phyloP scores from a whole-genome alignment of 2,888 invertebrate species.

The Leucozona laternaria region DNA sequence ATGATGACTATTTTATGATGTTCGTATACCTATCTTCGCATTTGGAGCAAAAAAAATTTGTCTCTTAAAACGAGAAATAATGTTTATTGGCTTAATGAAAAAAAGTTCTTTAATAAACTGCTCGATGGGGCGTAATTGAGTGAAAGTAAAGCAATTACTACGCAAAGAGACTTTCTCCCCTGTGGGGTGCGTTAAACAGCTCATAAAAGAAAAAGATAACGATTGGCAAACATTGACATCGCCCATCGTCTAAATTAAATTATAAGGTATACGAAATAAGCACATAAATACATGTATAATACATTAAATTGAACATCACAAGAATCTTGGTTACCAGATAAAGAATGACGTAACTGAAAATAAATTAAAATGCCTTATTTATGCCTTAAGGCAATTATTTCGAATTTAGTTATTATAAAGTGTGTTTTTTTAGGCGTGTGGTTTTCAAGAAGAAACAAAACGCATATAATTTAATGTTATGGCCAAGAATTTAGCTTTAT shows the following conservation, averaged over 20 bases:
- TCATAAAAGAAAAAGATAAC: slow-evolving; percentile 10
- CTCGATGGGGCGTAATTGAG: slow-evolving; percentile 28
- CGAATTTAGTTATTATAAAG: too few species aligned
- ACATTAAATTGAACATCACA: too few species aligned
- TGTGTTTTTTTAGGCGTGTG: too few species aligned
- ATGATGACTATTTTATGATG: slow-evolving; percentile 9
- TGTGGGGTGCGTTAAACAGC: slow-evolving; percentile 4
- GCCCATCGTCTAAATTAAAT: slow-evolving; percentile 24
- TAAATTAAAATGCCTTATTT: too few species aligned
- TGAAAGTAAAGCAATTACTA: slow-evolving; percentile 12
- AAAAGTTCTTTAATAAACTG: slow-evolving; percentile 1
- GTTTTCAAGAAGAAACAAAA: too few species aligned
- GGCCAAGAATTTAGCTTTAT: too few species aligned
- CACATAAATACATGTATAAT: neutral
- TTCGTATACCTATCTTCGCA: neutral
- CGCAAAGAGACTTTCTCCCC: neutral
- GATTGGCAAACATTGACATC: slow-evolving; percentile 15
- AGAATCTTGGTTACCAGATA: too few species aligned
- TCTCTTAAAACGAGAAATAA: neutral
- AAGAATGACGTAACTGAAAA: too few species aligned
- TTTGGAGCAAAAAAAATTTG: neutral
- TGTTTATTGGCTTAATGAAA: slow-evolving; percentile 5
- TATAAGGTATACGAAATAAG: neutral
- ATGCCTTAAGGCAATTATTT: too few species aligned
- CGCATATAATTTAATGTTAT: too few species aligned